Conservation (phyloP, 2,888 invertebrate genomes). For the Pseudococcus jackbeardsleyi region DNA sequence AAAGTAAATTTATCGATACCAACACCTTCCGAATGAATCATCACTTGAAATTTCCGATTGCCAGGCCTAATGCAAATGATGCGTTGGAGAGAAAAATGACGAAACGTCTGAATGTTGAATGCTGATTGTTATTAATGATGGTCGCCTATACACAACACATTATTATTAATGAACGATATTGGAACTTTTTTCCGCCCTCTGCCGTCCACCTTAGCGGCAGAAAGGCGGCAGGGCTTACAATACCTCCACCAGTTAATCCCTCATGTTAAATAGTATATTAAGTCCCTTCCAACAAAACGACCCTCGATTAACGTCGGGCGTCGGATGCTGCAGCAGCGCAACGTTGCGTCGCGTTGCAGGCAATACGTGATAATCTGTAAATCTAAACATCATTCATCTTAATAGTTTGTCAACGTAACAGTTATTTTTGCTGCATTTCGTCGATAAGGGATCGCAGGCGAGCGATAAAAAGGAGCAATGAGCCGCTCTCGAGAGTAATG, state of each 20-base stretch:
- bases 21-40: slow-evolving; percentile 13
- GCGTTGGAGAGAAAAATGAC: slow-evolving; percentile 38
- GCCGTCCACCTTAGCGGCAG: background rate
- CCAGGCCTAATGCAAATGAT: slow-evolving; percentile 30
- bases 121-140: slow-evolving; percentile 47
- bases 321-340: background rate
- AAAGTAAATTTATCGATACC: background rate
- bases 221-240: background rate
- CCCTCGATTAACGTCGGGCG: slow-evolving; percentile 32
- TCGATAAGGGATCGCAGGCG: slow-evolving; percentile 21
- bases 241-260: slow-evolving; percentile 49
- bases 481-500: slow-evolving; percentile 44
- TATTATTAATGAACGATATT: slow-evolving; percentile 50
- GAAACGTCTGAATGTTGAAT: slow-evolving; percentile 42
- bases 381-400: slow-evolving; percentile 51
- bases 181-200: slow-evolving; percentile 1
- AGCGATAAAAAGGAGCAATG: slow-evolving; percentile 21
- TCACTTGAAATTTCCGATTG: slow-evolving; percentile 10
- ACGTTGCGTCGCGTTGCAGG: background rate
- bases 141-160: slow-evolving; percentile 12
- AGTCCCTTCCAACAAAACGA: slow-evolving; percentile 48
- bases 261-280: slow-evolving; percentile 48
- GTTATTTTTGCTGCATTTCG: slow-evolving; percentile 48
- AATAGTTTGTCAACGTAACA: slow-evolving; percentile 49
- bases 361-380: slow-evolving; percentile 50